Conservation (phyloP, 2,797 vertebrate genomes). For the Pipistrellus kuhlii region DNA sequence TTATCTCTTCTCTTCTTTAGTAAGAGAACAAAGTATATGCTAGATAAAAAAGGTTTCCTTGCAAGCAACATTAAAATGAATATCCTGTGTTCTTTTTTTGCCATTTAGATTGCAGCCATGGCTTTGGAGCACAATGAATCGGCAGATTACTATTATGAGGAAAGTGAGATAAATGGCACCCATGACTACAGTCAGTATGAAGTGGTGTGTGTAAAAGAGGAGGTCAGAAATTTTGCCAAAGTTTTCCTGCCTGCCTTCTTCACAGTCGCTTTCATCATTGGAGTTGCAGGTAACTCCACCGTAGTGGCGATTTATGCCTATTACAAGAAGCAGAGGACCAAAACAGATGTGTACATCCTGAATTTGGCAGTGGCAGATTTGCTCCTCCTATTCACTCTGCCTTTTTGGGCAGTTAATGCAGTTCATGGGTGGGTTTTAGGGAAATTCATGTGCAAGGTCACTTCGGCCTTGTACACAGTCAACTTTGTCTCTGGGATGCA, state of each 20-base stretch:
- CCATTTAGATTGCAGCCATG: slow-evolving; percentile 74
- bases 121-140: slow-evolving; percentile 82
- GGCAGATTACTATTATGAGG: slow-evolving; percentile 84
- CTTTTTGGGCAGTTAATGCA: slow-evolving; percentile 95
- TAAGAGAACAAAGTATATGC: not conserved
- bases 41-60: not conserved
- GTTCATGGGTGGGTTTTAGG: slow-evolving; percentile 90
- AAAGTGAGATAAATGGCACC: slow-evolving; percentile 71
- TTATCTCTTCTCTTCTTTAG: not conserved
- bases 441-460: slow-evolving; percentile 90
- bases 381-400: slow-evolving; percentile 94
- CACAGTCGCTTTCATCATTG: slow-evolving; percentile 89
- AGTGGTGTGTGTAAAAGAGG: slow-evolving; percentile 92
- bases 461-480: slow-evolving; percentile 92
- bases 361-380: slow-evolving; percentile 95
- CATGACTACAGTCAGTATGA: slow-evolving; percentile 89
- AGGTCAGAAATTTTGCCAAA: slow-evolving; percentile 92
- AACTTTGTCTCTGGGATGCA: slow-evolving; percentile 97
- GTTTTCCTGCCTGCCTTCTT: slow-evolving; percentile 94
- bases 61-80: not conserved
- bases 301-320: slow-evolving; percentile 93
- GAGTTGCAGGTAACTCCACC: slow-evolving; percentile 93
- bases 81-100: slow-evolving; percentile 6
- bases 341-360: slow-evolving; percentile 94
- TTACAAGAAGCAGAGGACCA: slow-evolving; percentile 91